Evolutionary conservation across 2,888 invertebrate species (phyloP), one percentile per base, ranked within the genome.

Genomic region (Falcaria lacertinaria): DNA sequence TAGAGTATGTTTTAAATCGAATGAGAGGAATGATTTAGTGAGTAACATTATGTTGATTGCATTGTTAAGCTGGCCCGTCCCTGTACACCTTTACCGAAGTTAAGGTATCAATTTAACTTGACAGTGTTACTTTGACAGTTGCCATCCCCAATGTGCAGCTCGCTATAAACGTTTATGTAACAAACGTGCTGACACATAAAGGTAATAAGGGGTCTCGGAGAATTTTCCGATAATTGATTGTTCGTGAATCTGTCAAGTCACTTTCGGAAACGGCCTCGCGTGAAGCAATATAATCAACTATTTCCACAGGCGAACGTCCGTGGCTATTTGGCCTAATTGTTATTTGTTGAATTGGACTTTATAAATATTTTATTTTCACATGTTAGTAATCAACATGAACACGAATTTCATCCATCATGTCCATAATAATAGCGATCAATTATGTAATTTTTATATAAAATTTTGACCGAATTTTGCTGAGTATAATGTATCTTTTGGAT

Each of bases 201-300:
- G 48, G 46, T 53, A 57, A 57, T 58, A 54, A 60, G 52, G 55
- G 56, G 39, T 38, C 49, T 44, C 28, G 42, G 41, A 51, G 48
- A 53, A 57, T 56, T 57, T 48, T 52, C 54, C 50, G 57, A 54
- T 60, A 57, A 62, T 58, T 61, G 60, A 64, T 61, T 56, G 53
- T 55, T 55, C 50, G 54, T 38, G 42, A 49, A 52, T 54, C 50
- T 57, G 62, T 57, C 52, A 48, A 64, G 60, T 62, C 64, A 62
- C 51, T 52, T 53, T 50, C 49, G 50, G 36, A 42, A 33, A 37
- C 41, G 34, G 44, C 47, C 42, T 38, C 45, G 28, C 28, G 28
- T 28, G 28, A 28, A 7, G 28, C 22, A 22, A 22, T 22, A 22
- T 22, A 22, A 22, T 22, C 22, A 6, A 22, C 22, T 6, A 7